Evolutionary conservation across 2,113 vertebrate genomes (phyloP).

Genomic region (Takifugu flavidus): DNA sequence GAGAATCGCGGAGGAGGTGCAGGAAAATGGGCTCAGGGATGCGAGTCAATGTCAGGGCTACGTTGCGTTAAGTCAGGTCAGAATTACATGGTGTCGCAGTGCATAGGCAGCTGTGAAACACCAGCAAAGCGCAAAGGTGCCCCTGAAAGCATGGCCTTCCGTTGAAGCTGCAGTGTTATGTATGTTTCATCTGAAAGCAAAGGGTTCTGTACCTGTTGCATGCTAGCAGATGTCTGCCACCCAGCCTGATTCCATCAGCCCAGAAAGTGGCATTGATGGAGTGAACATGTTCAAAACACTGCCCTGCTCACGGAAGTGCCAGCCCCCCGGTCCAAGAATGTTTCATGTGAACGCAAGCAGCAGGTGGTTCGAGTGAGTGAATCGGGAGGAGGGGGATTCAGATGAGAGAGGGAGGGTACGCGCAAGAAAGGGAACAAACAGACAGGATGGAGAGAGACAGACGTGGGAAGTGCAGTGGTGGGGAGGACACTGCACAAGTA

Average conservation of each 20-base stretch:
- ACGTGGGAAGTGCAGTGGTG: constrained; percentile 32
- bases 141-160: constrained; percentile 14
- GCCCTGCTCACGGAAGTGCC: constrained; percentile 34
- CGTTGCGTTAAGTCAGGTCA: constrained; percentile 29
- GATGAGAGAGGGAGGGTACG: constrained; percentile 25
- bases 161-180: constrained; percentile 18
- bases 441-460: constrained; percentile 38
- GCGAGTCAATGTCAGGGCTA: constrained; percentile 19
- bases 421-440: constrained; percentile 10
- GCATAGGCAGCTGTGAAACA: constrained; percentile 43
- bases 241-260: constrained; percentile 46
- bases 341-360: constrained; percentile 49
- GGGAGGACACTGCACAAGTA: constrained; percentile 55
- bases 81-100: constrained; percentile 49
- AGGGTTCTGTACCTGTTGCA: constrained; percentile 74
- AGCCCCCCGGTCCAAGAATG: constrained; percentile 29
- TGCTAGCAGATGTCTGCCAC: constrained; percentile 38
- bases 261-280: constrained; percentile 23
- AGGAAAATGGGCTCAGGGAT: constrained; percentile 19
- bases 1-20: constrained; percentile 32
- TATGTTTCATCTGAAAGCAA: constrained; percentile 32
- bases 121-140: constrained; percentile 24
- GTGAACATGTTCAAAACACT: constrained; percentile 33
- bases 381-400: neutral
- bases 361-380: constrained; percentile 56